Evolutionary conservation across 1,140 invertebrate species (phyloP), one percentile per base, ranked within the genome.

Genomic region (Subanguina moxae): DNA sequence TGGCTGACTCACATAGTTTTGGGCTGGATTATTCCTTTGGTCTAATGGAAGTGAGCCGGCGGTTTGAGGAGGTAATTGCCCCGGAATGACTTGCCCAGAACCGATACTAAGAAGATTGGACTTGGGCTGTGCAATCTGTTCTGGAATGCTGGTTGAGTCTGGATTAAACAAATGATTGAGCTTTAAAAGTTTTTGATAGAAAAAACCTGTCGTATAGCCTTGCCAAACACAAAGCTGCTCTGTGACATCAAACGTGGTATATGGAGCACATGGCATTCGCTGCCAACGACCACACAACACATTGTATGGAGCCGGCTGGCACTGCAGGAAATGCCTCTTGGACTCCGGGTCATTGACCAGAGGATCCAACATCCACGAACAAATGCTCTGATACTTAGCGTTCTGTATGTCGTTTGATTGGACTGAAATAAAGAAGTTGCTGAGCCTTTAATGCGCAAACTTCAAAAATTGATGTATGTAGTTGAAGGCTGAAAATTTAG

Each of bases 291-390:
- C 79, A 56, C 79, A 80, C 71, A 72, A 80, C 21, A 82, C 65
- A 72, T 82, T 80, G 67, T 82, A 80, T 27, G 80, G 77, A 19
- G 79, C 79, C 32, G 79, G 79, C 57, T 80, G 79, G 59, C 78
- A 80, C 38, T 68, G 58, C 0, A 70, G 64, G 25, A 56, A 77
- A 59, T 80, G 78, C n/a, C 72, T 67, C 38, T 21, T 57, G 23
- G 66, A 67, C 66, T 80, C 78, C 25, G 78, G 78, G 61, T 80
- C 78, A 45, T 64, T 65, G 58, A 77, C 78, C 25, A 80, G 70
- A 48, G 78, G 78, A 45, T 80, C 78, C 48, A 80, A 52, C 78
- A 80, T 80, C 78, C 78, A 80, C 1, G 80, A 82, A 65, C 78
- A 80, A 59, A 80, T 79, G 28, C 75, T 75, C 64, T 78, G 74